Base-by-base conservation (phyloP, 2,888 invertebrate genomes). In the Limnephilus rhombicus region DNA sequence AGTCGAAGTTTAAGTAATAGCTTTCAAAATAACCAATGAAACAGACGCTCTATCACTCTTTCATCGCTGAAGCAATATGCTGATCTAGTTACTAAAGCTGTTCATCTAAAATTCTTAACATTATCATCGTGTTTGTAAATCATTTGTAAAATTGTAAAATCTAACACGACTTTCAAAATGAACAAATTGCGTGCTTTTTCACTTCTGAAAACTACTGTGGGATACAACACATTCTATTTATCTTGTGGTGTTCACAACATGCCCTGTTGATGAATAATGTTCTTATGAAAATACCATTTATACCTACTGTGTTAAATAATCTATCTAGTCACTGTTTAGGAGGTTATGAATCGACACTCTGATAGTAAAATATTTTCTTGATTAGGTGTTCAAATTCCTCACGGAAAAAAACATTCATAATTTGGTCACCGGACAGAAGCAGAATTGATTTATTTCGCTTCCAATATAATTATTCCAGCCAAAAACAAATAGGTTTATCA, bases 81-180 rank as follows among this genome's bases (percentile, higher is more conserved):
- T 68, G 80, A 89, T n/a, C 81, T 53, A 31, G 90, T 90, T 45
- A 90, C 34, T 41, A 90, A 41, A 37, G 29, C 15, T 86, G 86
- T 29, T 29, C 45, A 89, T 18, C 45, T 34, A 90, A 90, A 85
- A 90, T 85, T n/a, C 34, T 12, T 41, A 53, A 49, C 90, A 85
- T 53, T 81, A 88, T 88, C 88, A 68, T 90, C 82, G 49, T 49
- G 82, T 90, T 90, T 82, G 90, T 80, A 41, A 18, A 89, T 24
- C 68, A 80, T 80, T 80, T 31, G 80, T 89, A 80, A 88, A 80
- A 89, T 80, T 68, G 68, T 89, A 31, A 80, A 31, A 11, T 80
- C 80, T 37, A 29, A 80, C 88, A 88, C 45, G 45, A 45, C n/a
- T 86, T 86, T 86, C 29, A 29, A n/a, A 86, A 68, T 34, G 82